Percentiles rank a stretch among this genome's conserved stretches.
phyloP scores from a whole-genome alignment of 2,797 vertebrate species.

The Smutsia temminckii region DNA sequence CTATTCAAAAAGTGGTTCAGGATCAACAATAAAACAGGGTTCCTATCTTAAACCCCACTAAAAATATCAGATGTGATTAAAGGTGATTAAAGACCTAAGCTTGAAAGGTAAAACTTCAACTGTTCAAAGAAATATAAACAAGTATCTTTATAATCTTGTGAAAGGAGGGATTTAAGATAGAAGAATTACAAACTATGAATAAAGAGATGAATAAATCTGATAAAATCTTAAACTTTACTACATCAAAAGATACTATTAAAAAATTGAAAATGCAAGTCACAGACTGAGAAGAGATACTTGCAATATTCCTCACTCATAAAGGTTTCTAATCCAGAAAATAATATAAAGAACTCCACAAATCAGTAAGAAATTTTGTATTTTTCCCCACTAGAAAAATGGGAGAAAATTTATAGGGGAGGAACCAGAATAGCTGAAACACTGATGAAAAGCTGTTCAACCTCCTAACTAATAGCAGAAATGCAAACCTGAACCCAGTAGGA shows the following conservation, averaged over 20 bases:
- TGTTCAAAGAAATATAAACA: neutral
- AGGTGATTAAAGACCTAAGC: neutral
- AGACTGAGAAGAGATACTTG: neutral
- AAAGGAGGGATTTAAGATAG: slow-evolving; percentile 19
- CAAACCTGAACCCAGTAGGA: neutral
- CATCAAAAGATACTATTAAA: slow-evolving; percentile 34
- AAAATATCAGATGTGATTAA: neutral
- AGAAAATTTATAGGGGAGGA: neutral
- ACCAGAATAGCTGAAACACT: neutral
- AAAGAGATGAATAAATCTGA: neutral
- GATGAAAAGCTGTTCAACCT: neutral
- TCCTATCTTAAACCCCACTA: neutral
- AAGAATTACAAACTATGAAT: neutral
- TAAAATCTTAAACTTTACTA: slow-evolving; percentile 4
- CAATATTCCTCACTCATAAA: neutral
- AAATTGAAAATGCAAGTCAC: neutral
- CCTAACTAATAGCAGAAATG: neutral
- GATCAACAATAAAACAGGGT: neutral
- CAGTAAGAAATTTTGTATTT: neutral
- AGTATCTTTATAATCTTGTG: neutral
- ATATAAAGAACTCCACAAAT: neutral
- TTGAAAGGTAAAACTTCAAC: slow-evolving; percentile 17
- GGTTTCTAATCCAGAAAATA: neutral
- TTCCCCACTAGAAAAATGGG: neutral
- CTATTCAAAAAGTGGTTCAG: neutral